These are phyloP conservation scores for Engraulis encrasicolus DNA, from an alignment of 2,113 vertebrate species.

Conservation along the genomic window DNA sequence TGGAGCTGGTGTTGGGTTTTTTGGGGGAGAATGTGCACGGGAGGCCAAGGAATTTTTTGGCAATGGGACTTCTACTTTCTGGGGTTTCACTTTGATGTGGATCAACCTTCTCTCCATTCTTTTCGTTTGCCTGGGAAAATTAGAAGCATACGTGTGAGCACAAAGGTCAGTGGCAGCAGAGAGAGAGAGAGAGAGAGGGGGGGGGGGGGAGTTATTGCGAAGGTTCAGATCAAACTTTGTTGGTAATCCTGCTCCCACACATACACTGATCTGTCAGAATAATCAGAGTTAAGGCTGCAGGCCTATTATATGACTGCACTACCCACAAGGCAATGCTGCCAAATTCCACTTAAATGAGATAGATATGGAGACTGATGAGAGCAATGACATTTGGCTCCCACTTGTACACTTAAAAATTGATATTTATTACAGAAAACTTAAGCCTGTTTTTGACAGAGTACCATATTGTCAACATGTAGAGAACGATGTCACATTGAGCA, in stretches of 20 bases:
- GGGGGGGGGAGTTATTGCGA: background rate
- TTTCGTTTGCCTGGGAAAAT: slow-evolving; percentile 59
- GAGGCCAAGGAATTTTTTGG: slow-evolving; percentile 66
- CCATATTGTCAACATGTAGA: too few relatives aligned
- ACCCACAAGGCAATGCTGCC: background rate
- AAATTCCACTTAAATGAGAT: background rate
- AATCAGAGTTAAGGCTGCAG: background rate
- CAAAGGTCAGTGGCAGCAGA: slow-evolving; percentile 58
- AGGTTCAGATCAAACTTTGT: background rate
- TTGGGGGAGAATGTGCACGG: slow-evolving; percentile 64
- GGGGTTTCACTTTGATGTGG: slow-evolving; percentile 65
- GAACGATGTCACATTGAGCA: too few relatives aligned
- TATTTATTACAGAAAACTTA: too few relatives aligned
- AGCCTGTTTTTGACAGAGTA: too few relatives aligned
- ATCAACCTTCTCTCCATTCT: slow-evolving; percentile 61
- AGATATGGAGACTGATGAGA: background rate
- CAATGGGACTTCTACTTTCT: slow-evolving; percentile 62
- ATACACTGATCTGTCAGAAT: background rate
- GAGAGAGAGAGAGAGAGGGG: slow-evolving; percentile 20
- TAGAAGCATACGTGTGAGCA: slow-evolving; percentile 63
- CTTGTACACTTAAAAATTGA: background rate
- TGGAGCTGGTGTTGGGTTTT: slow-evolving; percentile 62
- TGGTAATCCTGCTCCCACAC: background rate
- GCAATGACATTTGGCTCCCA: background rate
- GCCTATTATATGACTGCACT: background rate